A percentile compares a stretch with the other conserved stretches of the same genome.
These are phyloP conservation scores for Anas platyrhynchos DNA, from an alignment of 2,113 vertebrate species.

Conservation along the genomic window DNA sequence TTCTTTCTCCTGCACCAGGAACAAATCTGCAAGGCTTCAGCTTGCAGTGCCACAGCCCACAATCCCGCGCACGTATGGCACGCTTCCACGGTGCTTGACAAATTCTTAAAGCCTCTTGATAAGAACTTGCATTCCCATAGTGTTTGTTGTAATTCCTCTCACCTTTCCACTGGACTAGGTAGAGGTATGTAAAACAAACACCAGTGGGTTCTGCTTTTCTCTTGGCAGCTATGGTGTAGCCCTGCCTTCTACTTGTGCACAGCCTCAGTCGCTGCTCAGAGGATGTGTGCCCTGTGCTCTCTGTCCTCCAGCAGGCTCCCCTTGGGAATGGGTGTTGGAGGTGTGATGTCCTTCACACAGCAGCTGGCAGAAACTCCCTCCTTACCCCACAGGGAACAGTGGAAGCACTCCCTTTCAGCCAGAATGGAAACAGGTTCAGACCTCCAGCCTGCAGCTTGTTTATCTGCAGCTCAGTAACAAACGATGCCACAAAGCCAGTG, in stretches of 20 bases:
- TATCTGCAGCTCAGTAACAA: background rate
- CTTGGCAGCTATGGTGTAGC: background rate
- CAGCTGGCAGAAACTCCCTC: background rate
- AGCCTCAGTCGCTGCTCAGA: background rate
- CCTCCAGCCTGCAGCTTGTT: background rate
- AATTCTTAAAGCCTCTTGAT: slow-evolving; percentile 20
- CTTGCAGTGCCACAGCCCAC: background rate
- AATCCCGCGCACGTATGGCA: background rate
- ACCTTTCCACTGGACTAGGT: background rate
- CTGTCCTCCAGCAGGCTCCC: background rate
- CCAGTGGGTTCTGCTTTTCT: background rate
- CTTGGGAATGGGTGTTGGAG: background rate
- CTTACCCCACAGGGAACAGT: background rate
- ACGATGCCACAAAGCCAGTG: background rate
- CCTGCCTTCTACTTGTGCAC: background rate
- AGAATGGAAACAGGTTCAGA: background rate
- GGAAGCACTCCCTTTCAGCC: background rate
- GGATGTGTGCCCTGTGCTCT: accelerated
- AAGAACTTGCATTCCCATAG: background rate
- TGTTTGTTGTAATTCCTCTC: background rate
- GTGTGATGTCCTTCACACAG: background rate
- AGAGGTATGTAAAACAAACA: background rate
- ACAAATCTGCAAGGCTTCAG: background rate
- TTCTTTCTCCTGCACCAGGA: background rate
- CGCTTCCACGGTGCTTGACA: background rate